phyloP scores from a whole-genome alignment of 2,797 vertebrate genomes.

The Vireo griseus region DNA sequence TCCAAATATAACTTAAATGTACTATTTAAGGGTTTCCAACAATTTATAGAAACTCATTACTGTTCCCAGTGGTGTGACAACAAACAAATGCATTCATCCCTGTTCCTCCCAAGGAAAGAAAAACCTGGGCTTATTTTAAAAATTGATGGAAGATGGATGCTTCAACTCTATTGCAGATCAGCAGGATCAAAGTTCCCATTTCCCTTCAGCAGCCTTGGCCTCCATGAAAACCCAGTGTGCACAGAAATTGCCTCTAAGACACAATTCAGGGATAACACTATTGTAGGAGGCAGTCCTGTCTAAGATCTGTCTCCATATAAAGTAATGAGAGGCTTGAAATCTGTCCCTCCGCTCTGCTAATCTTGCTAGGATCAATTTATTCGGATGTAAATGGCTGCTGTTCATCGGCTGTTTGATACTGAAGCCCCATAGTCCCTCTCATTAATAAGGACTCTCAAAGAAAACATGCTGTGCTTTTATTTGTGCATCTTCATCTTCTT shows the following conservation, averaged over 20 bases:
- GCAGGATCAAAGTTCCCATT: not conserved
- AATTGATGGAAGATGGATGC: not conserved
- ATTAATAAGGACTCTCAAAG: slow-evolving; percentile 47
- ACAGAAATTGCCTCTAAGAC: not conserved
- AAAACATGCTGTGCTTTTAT: slow-evolving; percentile 58
- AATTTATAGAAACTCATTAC: not conserved
- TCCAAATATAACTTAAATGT: not conserved
- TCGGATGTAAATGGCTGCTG: not conserved
- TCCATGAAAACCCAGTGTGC: not conserved
- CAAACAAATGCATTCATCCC: not conserved
- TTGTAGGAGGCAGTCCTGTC: not conserved
- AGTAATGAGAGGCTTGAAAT: slow-evolving; percentile 6
- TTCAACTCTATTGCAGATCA: not conserved
- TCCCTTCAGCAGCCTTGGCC: not conserved
- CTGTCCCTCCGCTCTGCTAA: slow-evolving; percentile 38
- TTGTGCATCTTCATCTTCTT: slow-evolving; percentile 59
- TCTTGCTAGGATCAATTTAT: slow-evolving; percentile 25
- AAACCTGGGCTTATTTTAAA: not conserved
- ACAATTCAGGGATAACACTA: not conserved
- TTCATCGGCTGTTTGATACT: slow-evolving; percentile 8
- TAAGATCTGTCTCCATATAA: slow-evolving; percentile 8
- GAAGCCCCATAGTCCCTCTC: slow-evolving; percentile 17
- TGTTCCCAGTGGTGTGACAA: not conserved
- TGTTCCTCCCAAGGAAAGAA: not conserved
- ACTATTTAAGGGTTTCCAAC: not conserved